Conservation (phyloP, 2,888 invertebrate genomes). For the Nysson spinosus region DNA sequence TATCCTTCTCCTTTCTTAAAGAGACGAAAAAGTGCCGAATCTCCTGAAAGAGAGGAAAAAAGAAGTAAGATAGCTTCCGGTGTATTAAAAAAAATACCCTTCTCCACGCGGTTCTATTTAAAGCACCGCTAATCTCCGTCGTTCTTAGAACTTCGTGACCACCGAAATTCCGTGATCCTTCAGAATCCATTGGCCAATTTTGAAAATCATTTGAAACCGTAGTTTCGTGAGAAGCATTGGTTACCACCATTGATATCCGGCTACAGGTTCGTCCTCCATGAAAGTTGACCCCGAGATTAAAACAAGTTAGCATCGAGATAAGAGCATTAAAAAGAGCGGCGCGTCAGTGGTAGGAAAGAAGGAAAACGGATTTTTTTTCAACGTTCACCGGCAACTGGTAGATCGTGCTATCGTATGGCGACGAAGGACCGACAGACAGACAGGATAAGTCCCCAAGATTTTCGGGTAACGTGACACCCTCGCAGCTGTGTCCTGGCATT, state of each 20-base stretch:
- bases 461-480: constrained; percentile 61
- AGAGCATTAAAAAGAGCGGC: constrained; percentile 48
- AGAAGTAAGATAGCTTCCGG: too few species aligned
- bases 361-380: background rate
- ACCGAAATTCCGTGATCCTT: constrained; percentile 18
- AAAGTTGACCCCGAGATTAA: constrained; percentile 42
- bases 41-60: too few species aligned
- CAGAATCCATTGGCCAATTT: constrained; percentile 31
- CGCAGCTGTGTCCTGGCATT: constrained; percentile 60
- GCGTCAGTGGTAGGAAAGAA: background rate
- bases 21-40: too few species aligned
- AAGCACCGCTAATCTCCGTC: too few species aligned
- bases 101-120: too few species aligned
- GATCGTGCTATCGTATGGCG: constrained; percentile 10
- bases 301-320: constrained; percentile 63
- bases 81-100: too few species aligned
- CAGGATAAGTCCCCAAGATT: constrained; percentile 60
- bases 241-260: constrained; percentile 46
- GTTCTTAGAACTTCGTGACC: too few species aligned
- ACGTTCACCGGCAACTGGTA: background rate
- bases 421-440: constrained; percentile 31
- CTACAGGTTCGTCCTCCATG: constrained; percentile 28
- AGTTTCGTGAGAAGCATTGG: constrained; percentile 53
- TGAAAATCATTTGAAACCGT: constrained; percentile 44
- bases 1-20: too few species aligned